Evolutionary conservation across 2,113 vertebrate genomes (phyloP), one percentile per base, ranked within the genome.

Genomic region (Bubo scandiacus): DNA sequence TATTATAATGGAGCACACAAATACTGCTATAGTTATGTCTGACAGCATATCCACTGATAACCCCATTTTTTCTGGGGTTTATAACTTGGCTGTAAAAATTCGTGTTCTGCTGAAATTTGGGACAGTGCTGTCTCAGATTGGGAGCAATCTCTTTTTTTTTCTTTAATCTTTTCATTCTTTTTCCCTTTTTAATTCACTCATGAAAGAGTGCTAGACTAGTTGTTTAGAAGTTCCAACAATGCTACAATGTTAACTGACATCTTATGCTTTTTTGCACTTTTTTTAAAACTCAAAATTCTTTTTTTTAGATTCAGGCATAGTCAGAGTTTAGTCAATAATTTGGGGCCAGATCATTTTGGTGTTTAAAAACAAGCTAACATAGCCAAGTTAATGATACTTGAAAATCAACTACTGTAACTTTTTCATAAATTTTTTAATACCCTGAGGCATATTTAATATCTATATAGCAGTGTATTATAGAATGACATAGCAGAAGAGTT

Each of bases 21-120:
- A 34, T 85, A 85, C 91, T 89, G 94, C 97, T 96, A 34, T 47
- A 75, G 87, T 73, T 66, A 36, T 27, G 70, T 74, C 96, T 73
- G 52, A 73, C 63, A 68, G 81, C 88, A 55, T 88, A 81, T 73
- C 79, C n/a, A 15, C 91, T 88, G 84, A 86, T 38, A 96, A 27
- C 95, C 91, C 75, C 88, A 58, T 95, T 97, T 98, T 98, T 98
- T 91, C 94, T 83, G 96, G 96, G 97, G 95, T 97, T 96, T 92
- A 5, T 95, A 96, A 89, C 93, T 94, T 95, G 94, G 92, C 96
- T 96, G 82, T 95, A 96, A 81, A 96, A 96, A 95, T 92, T 78
- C 2, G 12, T 79, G 58, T 92, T 94, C 47, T 93, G 95, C 94
- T 97, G 98, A 98, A 97, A 97, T 98, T 98, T 98, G 97, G 89